Evolutionary conservation across 2,113 vertebrate genomes (phyloP), one percentile per base, ranked within the genome.

Genomic region (Myrmophylax atrothorax): DNA sequence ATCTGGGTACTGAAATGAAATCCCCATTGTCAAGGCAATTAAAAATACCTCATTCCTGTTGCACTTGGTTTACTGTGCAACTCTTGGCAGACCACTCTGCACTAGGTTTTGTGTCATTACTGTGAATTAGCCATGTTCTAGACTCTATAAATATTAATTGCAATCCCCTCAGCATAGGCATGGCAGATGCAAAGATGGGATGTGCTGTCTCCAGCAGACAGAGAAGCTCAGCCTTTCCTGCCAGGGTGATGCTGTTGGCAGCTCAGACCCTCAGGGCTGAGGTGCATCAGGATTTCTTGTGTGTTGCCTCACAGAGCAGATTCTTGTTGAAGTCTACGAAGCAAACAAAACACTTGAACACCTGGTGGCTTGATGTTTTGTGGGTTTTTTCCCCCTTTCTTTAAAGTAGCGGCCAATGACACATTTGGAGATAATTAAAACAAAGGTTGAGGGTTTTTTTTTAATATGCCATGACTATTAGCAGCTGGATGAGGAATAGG

Each of bases 351-450:
- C 31, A 47, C 42, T 80, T 11, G 10, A 90, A 42, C 75, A 87
- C 79, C 68, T 96, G 59, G 24, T 16, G 66, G 47, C 37, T 74
- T 44, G 37, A 37, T 55, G 33, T 10, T 24, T 38, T 40, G 60
- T 42, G 38, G 33, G 3, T 44, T 3, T 42, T 9, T 18, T 12
- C 2, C 4, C 1, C 14, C 25, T 38, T 63, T 72, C 84, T 93
- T 89, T 91, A 52, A 87, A 79, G 55, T 23, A 64, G 37, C 2
- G 4, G 77, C 70, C 84, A 89, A 17, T 70, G 20, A 83, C 18
- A 49, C 59, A 75, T 90, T 91, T 86, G 78, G 46, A 91, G 55
- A 44, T 22, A 59, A 85, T 88, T 76, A 88, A 94, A 87, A 76
- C 38, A 70, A 85, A 90, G 29, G 25, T 23, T 73, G 67, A 82